Evolutionary conservation across 2,888 invertebrate species (phyloP).

Genomic region (Campopleginae sp.): DNA sequence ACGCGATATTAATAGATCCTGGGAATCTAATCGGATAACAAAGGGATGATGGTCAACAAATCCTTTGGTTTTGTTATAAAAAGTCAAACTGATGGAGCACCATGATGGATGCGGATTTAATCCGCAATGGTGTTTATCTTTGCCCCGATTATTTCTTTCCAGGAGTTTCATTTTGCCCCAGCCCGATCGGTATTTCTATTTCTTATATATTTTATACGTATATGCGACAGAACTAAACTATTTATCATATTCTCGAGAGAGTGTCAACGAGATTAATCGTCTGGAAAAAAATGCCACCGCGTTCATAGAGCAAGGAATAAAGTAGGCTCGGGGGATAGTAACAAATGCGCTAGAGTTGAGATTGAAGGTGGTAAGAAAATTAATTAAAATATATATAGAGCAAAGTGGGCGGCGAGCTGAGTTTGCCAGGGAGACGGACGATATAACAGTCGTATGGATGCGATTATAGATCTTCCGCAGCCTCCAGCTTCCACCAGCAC

Average conservation of each 20-base stretch:
- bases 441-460: constrained; percentile 36
- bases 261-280: constrained; percentile 60
- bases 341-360: background rate
- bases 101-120: too few relatives aligned
- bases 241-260: constrained; percentile 39
- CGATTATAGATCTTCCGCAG: constrained; percentile 19
- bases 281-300: constrained; percentile 43
- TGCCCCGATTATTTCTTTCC: too few relatives aligned
- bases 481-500: constrained; percentile 1
- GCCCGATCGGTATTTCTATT: background rate
- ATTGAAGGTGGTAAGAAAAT: constrained; percentile 49
- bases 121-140: background rate
- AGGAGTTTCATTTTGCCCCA: background rate
- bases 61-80: too few relatives aligned
- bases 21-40: too few relatives aligned
- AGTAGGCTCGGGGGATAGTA: constrained; percentile 13
- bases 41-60: too few relatives aligned
- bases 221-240: background rate
- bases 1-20: too few relatives aligned
- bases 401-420: constrained; percentile 31
- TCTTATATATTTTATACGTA: background rate
- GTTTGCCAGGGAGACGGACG: constrained; percentile 25
- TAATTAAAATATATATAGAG: constrained; percentile 58
- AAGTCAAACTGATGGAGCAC: too few relatives aligned
- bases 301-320: constrained; percentile 27